These are phyloP conservation scores for Flexamia atlantica DNA, from an alignment of 2,888 invertebrate genomes.

Conservation along the genomic window DNA sequence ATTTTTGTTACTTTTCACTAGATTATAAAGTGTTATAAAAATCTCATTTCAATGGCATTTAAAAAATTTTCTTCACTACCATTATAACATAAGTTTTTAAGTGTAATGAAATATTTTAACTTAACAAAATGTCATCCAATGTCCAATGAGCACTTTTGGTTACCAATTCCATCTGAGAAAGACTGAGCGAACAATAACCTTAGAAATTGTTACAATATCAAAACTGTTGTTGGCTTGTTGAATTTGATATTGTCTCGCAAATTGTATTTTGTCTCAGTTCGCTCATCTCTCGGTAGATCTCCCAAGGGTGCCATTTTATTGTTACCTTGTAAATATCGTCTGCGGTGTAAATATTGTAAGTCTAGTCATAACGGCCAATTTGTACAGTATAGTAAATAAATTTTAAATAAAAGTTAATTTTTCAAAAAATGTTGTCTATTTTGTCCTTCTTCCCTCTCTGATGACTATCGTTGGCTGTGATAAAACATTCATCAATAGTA, in stretches of 20 bases:
- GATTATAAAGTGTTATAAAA: too few relatives aligned
- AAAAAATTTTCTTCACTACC: too few relatives aligned
- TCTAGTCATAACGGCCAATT: conserved; percentile 52
- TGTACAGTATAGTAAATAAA: conserved; percentile 42
- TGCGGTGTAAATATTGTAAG: conserved; percentile 34
- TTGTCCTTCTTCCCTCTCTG: too few relatives aligned
- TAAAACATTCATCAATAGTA: too few relatives aligned
- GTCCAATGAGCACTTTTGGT: background rate
- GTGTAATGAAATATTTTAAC: background rate
- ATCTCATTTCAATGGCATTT: too few relatives aligned
- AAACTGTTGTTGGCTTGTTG: background rate
- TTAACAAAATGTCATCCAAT: background rate
- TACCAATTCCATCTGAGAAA: background rate
- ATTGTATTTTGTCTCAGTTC: background rate
- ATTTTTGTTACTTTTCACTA: too few relatives aligned
- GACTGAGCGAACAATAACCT: background rate
- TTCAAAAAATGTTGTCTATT: background rate
- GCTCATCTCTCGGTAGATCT: background rate
- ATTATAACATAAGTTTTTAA: too few relatives aligned
- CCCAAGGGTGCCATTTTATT: conserved; percentile 40
- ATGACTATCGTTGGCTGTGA: too few relatives aligned
- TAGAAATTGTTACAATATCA: background rate
- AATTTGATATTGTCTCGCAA: too few relatives aligned
- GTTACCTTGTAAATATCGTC: background rate
- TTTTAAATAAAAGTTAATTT: conserved; percentile 32